These are phyloP conservation scores for Cyclura pinguis DNA, from an alignment of 2,797 vertebrate genomes.

Conservation along the genomic window DNA sequence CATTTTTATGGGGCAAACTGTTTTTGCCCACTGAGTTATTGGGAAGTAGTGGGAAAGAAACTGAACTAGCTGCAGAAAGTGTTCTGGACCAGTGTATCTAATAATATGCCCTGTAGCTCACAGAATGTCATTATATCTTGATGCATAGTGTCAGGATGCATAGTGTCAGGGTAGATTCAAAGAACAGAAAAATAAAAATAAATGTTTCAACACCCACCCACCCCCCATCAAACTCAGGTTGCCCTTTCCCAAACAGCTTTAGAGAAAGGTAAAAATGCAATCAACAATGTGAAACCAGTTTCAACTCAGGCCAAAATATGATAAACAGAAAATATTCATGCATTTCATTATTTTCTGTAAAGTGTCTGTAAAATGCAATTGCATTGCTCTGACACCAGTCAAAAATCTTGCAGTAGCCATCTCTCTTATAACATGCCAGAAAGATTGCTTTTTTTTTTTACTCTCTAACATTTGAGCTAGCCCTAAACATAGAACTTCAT, in stretches of 20 bases:
- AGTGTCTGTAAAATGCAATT: slow-evolving; percentile 58
- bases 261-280: neutral
- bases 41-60: neutral
- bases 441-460: slow-evolving; percentile 86
- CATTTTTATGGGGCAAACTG: neutral
- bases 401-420: slow-evolving; percentile 78
- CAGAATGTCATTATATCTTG: neutral
- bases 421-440: slow-evolving; percentile 83
- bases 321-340: neutral
- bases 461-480: slow-evolving; percentile 86
- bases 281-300: neutral
- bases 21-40: neutral
- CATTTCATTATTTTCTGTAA: slow-evolving; percentile 26
- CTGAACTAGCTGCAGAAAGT: neutral
- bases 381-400: slow-evolving; percentile 71
- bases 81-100: neutral
- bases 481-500: slow-evolving; percentile 95
- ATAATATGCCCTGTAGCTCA: neutral
- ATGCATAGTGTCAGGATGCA: neutral
- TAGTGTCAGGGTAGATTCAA: no score
- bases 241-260: neutral
- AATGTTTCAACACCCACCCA: neutral
- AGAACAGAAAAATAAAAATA: neutral
- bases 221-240: neutral
- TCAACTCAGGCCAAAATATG: neutral